A percentile compares a stretch with the other conserved stretches of the same genome.
Evolutionary conservation across 2,888 invertebrate species (phyloP).

Genomic region (Drosophila anomalata): DNA sequence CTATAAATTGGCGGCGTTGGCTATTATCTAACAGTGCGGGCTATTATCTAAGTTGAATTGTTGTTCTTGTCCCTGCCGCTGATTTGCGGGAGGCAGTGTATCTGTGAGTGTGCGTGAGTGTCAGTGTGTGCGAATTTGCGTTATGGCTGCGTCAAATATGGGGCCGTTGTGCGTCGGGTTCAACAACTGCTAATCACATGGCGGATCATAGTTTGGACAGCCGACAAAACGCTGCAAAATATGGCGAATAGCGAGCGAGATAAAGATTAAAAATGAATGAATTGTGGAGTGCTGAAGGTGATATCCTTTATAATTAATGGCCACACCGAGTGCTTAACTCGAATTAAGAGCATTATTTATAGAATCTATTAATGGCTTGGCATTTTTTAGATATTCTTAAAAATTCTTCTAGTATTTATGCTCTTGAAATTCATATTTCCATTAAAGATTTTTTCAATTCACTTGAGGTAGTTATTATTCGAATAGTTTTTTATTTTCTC

Average conservation of each 20-base stretch:
- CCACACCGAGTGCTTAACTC: slow-evolving; percentile 17
- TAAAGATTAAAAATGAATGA: slow-evolving; percentile 28
- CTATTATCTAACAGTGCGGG: slow-evolving; percentile 59
- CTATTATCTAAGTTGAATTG: slow-evolving; percentile 52
- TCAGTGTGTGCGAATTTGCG: slow-evolving; percentile 48
- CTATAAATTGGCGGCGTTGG: slow-evolving; percentile 43
- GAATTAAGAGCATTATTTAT: slow-evolving; percentile 21
- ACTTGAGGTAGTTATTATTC: not conserved
- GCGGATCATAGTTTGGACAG: slow-evolving; percentile 36
- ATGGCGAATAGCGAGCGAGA: slow-evolving; percentile 18
- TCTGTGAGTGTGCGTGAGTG: not conserved
- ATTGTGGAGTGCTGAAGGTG: slow-evolving; percentile 27
- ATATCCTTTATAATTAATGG: slow-evolving; percentile 36
- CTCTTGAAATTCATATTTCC: not conserved
- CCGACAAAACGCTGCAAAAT: slow-evolving; percentile 15
- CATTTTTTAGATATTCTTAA: slow-evolving; percentile 6
- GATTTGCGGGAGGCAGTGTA: slow-evolving; percentile 17
- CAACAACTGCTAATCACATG: slow-evolving; percentile 76
- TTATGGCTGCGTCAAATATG: slow-evolving; percentile 50
- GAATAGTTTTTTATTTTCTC: not conserved
- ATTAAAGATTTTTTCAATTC: too few relatives aligned
- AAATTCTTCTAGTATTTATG: not conserved
- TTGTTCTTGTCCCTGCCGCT: slow-evolving; percentile 25
- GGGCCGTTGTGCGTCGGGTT: slow-evolving; percentile 54
- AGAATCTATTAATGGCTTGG: slow-evolving; percentile 26